Evolutionary conservation across 2,797 vertebrate genomes (phyloP).

Genomic region (Microctenopoma stevenorrisi): DNA sequence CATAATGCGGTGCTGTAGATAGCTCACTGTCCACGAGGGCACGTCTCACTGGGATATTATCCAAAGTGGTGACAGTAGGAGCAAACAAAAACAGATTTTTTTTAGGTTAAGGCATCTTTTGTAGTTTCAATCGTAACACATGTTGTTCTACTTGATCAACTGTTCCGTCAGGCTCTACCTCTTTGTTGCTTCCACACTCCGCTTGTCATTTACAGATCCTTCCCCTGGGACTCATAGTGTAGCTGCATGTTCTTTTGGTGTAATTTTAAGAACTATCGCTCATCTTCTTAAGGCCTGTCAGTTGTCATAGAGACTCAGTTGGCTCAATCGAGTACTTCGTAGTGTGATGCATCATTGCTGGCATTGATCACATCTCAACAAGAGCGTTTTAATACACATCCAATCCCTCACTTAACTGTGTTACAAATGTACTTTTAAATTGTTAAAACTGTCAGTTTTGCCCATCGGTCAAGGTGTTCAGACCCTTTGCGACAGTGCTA

Average conservation of each 20-base stretch:
- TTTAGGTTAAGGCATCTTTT: not conserved
- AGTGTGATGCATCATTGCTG: slow-evolving; percentile 25
- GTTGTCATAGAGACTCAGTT: slow-evolving; percentile 33
- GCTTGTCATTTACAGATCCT: not conserved
- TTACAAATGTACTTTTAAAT: not conserved
- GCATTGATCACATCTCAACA: slow-evolving; percentile 37
- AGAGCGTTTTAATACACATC: not conserved
- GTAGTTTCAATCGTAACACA: slow-evolving; percentile 17
- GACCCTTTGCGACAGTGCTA: not conserved
- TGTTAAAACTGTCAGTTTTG: not conserved
- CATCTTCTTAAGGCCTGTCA: slow-evolving; percentile 45
- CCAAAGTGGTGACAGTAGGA: not conserved
- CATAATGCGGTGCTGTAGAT: slow-evolving; percentile 5
- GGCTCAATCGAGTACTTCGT: slow-evolving; percentile 27
- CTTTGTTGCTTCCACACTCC: not conserved
- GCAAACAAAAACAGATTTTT: slow-evolving; percentile 18
- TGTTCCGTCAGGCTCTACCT: slow-evolving; percentile 14
- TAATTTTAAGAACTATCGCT: slow-evolving; percentile 26
- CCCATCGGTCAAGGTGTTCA: not conserved
- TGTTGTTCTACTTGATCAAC: slow-evolving; percentile 28
- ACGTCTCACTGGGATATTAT: slow-evolving; percentile 3
- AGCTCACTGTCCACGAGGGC: slow-evolving; percentile 15
- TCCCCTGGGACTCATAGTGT: slow-evolving; percentile 17
- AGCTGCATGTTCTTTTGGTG: slow-evolving; percentile 29
- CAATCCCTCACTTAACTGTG: not conserved